These are phyloP conservation scores for Momotus momota DNA, from an alignment of 2,797 vertebrate species.

Conservation along the genomic window DNA sequence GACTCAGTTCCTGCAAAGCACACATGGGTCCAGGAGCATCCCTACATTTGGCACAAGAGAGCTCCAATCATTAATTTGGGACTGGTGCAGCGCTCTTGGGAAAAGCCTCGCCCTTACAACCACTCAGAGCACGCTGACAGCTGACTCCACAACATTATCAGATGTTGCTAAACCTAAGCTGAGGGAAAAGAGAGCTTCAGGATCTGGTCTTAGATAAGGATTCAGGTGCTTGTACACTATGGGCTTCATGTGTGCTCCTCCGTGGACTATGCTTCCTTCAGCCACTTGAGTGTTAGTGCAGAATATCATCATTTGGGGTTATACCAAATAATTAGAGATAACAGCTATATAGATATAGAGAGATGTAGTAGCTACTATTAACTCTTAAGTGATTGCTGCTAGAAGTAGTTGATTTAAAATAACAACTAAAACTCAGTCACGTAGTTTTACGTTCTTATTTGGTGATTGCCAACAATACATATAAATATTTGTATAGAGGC, in stretches of 20 bases:
- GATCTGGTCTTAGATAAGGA: not conserved
- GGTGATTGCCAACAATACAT: not conserved
- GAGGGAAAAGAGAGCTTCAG: not conserved
- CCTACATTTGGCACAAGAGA: not conserved
- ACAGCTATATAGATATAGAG: not conserved
- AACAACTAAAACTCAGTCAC: not conserved
- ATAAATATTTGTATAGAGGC: not conserved
- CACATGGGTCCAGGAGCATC: accelerated
- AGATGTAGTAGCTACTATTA: not conserved
- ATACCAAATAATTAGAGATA: not conserved
- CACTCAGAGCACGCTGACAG: not conserved
- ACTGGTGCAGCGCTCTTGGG: not conserved
- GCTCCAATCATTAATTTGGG: accelerated
- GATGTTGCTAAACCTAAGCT: not conserved
- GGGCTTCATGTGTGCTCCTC: not conserved
- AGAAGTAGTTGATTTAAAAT: not conserved
- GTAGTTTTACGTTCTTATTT: not conserved
- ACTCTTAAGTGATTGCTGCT: not conserved
- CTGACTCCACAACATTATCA: not conserved
- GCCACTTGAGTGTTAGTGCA: not conserved
- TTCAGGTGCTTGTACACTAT: not conserved
- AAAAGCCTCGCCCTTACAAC: not conserved
- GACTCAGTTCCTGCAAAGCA: not conserved
- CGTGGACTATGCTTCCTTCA: not conserved
- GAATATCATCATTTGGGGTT: not conserved